Evolutionary conservation across 2,888 invertebrate genomes (phyloP).

Genomic region (Agrotis puta): DNA sequence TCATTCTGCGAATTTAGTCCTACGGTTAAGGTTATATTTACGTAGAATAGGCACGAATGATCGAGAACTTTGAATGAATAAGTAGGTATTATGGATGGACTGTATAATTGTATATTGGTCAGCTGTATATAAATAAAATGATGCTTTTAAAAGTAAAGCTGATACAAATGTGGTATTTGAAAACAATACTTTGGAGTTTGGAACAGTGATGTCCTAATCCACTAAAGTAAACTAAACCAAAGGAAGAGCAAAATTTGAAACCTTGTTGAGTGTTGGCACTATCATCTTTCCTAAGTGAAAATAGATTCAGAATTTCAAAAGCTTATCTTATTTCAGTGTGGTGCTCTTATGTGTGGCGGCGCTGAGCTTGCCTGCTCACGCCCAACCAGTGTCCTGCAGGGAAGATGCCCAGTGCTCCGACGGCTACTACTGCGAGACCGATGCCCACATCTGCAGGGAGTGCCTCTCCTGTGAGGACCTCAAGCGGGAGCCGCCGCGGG

Average conservation of each 20-base stretch:
- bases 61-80: background rate
- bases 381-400: slow-evolving; percentile 68
- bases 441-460: slow-evolving; percentile 68
- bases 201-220: slow-evolving; percentile 5
- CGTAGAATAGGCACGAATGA: slow-evolving; percentile 23
- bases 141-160: background rate
- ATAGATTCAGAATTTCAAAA: background rate
- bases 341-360: slow-evolving; percentile 40
- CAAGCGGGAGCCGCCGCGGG: slow-evolving; percentile 71
- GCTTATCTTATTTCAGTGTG: slow-evolving; percentile 53
- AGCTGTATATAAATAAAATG: background rate
- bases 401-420: slow-evolving; percentile 71
- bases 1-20: slow-evolving; percentile 17
- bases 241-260: background rate
- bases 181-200: background rate
- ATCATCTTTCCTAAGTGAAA: background rate
- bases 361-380: slow-evolving; percentile 40
- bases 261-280: too few species aligned
- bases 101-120: background rate
- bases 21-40: slow-evolving; percentile 7
- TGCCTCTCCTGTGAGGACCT: slow-evolving; percentile 78
- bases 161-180: background rate
- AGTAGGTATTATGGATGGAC: background rate
- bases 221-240: background rate
- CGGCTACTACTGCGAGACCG: slow-evolving; percentile 75